A percentile compares a stretch with the other conserved stretches of the same genome.
phyloP scores from a whole-genome alignment of 1,140 invertebrate species.

The Drosophila kepulauana region DNA sequence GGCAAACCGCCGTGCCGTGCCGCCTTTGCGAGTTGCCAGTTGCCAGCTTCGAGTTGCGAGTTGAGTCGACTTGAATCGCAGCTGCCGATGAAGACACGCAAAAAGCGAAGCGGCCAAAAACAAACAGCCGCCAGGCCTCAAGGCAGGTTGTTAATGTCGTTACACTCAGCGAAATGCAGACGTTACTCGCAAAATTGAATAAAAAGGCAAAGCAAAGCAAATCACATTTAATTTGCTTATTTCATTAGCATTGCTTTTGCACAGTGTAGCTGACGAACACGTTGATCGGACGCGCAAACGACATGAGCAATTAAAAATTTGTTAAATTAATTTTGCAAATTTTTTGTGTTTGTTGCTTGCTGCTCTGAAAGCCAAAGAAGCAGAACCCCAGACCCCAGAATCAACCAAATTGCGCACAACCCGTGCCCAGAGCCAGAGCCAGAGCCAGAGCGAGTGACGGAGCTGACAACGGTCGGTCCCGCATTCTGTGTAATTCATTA shows the following conservation, averaged over 20 bases:
- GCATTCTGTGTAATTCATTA: constrained; percentile 80
- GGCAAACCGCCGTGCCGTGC: constrained; percentile 35
- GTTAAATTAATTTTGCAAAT: constrained; percentile 78
- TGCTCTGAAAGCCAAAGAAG: constrained; percentile 29
- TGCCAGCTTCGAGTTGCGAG: not conserved
- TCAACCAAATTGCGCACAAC: not conserved
- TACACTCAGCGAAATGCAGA: constrained; percentile 33
- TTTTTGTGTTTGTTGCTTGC: constrained; percentile 28
- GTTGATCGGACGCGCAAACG: constrained; percentile 67
- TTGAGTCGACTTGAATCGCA: constrained; percentile 2
- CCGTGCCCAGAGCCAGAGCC: not conserved
- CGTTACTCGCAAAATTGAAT: not conserved
- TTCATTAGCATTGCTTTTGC: not conserved
- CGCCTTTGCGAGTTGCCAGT: not conserved
- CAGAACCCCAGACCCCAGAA: constrained; percentile 21
- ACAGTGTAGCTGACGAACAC: constrained; percentile 34
- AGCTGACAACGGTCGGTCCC: constrained; percentile 57
- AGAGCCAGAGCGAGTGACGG: not conserved
- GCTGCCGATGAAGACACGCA: constrained; percentile 51
- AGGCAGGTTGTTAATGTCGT: constrained; percentile 35
- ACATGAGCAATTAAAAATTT: constrained; percentile 84
- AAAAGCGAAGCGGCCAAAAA: constrained; percentile 30
- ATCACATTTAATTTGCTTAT: not conserved
- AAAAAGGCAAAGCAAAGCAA: not conserved
- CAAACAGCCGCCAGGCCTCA: constrained; percentile 37